These are phyloP conservation scores for Rachycentron canadum DNA, from an alignment of 2,797 vertebrate genomes.

Conservation along the genomic window DNA sequence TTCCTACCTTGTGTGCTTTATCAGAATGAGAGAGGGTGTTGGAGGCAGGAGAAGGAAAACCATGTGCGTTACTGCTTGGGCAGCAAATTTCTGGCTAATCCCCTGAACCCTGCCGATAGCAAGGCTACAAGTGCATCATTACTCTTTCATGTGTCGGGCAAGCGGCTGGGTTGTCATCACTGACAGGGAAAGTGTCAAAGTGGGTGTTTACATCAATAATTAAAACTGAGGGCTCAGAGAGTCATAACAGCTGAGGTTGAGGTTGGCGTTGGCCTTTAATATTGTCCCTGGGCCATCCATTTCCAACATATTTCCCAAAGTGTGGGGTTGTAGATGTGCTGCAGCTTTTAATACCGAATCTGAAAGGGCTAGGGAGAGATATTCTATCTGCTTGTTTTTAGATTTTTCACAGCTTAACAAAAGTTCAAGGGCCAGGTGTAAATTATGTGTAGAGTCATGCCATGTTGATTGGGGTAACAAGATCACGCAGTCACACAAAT, in stretches of 20 bases:
- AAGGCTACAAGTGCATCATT: slow-evolving; percentile 61
- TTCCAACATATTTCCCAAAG: slow-evolving; percentile 45
- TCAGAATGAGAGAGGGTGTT: slow-evolving; percentile 32
- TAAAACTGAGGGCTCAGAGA: slow-evolving; percentile 58
- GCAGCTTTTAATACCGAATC: slow-evolving; percentile 29
- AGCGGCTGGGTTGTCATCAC: slow-evolving; percentile 59
- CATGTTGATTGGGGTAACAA: not conserved
- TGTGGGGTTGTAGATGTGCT: slow-evolving; percentile 34
- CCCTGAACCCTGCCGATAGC: slow-evolving; percentile 55
- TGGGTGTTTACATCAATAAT: slow-evolving; percentile 78
- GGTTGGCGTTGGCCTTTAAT: slow-evolving; percentile 41
- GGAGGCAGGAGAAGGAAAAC: slow-evolving; percentile 8
- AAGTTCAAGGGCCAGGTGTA: not conserved
- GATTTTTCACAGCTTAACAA: not conserved
- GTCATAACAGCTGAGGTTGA: slow-evolving; percentile 56
- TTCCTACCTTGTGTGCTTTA: slow-evolving; percentile 60
- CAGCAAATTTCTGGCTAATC: slow-evolving; percentile 71
- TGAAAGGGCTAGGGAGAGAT: slow-evolving; percentile 4
- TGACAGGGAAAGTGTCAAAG: slow-evolving; percentile 72
- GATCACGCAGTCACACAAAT: not conserved
- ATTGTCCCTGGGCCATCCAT: slow-evolving; percentile 44
- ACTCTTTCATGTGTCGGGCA: slow-evolving; percentile 74
- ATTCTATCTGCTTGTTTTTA: not conserved
- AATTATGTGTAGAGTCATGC: not conserved
- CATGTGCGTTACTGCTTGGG: slow-evolving; percentile 42